Conservation (phyloP, 1,140 invertebrate species). For the Popillia japonica region DNA sequence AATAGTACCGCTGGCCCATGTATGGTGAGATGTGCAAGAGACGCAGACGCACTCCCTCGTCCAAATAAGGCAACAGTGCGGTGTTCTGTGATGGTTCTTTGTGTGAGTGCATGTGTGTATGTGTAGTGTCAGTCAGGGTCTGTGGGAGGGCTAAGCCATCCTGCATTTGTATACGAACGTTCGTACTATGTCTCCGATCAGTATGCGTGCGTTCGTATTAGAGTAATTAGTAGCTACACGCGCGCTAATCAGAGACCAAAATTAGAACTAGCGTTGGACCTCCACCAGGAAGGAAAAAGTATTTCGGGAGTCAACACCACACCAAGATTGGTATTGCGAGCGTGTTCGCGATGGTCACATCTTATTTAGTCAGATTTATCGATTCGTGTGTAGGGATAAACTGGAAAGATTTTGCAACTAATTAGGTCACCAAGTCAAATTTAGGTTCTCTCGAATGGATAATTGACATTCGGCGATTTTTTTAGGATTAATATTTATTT, state of each 20-base stretch:
- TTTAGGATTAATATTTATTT: too few relatives aligned
- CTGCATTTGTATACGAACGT: neutral
- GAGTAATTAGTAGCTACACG: neutral
- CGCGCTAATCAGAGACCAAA: neutral
- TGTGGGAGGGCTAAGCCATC: neutral
- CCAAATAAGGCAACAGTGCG: conserved; percentile 52
- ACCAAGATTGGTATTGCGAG: too few relatives aligned
- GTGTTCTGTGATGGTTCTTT: neutral
- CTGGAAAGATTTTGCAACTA: too few relatives aligned
- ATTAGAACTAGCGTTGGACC: neutral
- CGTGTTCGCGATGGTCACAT: too few relatives aligned
- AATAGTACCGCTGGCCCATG: conserved; percentile 51
- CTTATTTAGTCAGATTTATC: too few relatives aligned
- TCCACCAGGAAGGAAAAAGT: neutral
- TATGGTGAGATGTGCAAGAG: conserved; percentile 50
- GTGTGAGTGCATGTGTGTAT: neutral
- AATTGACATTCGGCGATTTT: too few relatives aligned
- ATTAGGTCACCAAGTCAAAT: too few relatives aligned
- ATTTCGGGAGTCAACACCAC: neutral
- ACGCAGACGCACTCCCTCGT: conserved; percentile 52
- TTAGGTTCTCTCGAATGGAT: too few relatives aligned
- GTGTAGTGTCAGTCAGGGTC: neutral
- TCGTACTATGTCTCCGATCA: neutral
- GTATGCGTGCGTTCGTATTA: neutral
- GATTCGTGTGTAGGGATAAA: too few relatives aligned